phyloP scores from a whole-genome alignment of 2,888 invertebrate genomes.

The Nephrotoma appendiculata region DNA sequence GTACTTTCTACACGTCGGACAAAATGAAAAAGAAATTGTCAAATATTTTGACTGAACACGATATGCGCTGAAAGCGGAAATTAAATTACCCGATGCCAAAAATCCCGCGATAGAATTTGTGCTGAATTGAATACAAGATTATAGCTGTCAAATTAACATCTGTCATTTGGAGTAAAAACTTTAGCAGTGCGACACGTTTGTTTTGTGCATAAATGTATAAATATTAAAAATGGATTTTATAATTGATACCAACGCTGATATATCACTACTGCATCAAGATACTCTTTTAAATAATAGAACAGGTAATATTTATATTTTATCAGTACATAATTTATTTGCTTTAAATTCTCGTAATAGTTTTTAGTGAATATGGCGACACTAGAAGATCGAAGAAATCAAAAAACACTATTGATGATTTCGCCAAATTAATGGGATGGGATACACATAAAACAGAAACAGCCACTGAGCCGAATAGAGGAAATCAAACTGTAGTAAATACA shows the following conservation, averaged over 20 bases:
- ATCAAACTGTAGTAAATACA: slow-evolving; percentile 9
- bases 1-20: slow-evolving; percentile 10
- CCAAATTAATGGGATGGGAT: slow-evolving; percentile 17
- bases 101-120: background rate
- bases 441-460: slow-evolving; percentile 38
- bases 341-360: background rate
- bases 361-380: background rate
- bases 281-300: background rate
- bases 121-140: background rate
- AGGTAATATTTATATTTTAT: background rate
- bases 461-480: background rate
- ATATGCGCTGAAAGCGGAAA: background rate
- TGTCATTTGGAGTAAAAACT: background rate
- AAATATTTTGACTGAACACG: background rate
- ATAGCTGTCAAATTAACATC: background rate
- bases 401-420: slow-evolving; percentile 16
- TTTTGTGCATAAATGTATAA: background rate
- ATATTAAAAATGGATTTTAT: background rate
- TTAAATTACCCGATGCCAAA: background rate
- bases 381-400: slow-evolving; percentile 12
- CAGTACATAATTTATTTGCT: background rate
- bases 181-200: background rate
- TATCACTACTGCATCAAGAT: background rate
- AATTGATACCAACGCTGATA: background rate
- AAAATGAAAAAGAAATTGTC: slow-evolving; percentile 10